Conservation (phyloP, 2,797 vertebrate species). For the Ctenopoma kingsleyae region DNA sequence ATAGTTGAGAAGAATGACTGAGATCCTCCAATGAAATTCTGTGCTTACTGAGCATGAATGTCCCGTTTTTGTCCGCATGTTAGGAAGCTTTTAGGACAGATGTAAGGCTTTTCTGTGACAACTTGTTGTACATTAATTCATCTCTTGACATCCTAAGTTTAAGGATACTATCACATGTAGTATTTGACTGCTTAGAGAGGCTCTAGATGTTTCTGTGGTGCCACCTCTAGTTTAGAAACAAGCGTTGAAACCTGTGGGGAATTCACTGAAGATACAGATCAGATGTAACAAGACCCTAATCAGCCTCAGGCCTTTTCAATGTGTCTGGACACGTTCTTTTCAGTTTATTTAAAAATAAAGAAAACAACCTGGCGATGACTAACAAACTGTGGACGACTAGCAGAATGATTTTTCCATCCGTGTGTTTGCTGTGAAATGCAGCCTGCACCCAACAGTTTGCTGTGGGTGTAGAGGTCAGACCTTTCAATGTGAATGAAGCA, state of each 20-base stretch:
- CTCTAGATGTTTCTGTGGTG: background rate
- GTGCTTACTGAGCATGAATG: too few species aligned
- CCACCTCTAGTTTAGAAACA: background rate
- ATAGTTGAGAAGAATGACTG: background rate
- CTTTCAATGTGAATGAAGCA: background rate
- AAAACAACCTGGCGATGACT: background rate
- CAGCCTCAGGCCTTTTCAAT: background rate
- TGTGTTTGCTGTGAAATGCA: constrained; percentile 7
- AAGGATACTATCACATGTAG: too few species aligned
- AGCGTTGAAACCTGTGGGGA: background rate
- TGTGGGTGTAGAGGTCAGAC: background rate
- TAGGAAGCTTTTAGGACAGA: too few species aligned
- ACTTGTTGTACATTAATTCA: too few species aligned
- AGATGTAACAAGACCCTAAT: background rate
- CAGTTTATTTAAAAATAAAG: background rate
- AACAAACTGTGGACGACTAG: background rate
- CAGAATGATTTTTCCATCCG: background rate
- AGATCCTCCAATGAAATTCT: background rate
- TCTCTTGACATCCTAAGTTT: too few species aligned
- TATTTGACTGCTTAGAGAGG: too few species aligned
- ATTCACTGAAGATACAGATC: background rate
- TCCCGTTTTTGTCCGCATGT: too few species aligned
- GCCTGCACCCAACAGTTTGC: background rate
- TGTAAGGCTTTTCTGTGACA: too few species aligned
- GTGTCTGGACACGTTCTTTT: background rate